Percentiles rank a stretch among this genome's conserved stretches.
Conservation (phyloP, 2,113 vertebrate species). For the Crotalus helleri region DNA sequence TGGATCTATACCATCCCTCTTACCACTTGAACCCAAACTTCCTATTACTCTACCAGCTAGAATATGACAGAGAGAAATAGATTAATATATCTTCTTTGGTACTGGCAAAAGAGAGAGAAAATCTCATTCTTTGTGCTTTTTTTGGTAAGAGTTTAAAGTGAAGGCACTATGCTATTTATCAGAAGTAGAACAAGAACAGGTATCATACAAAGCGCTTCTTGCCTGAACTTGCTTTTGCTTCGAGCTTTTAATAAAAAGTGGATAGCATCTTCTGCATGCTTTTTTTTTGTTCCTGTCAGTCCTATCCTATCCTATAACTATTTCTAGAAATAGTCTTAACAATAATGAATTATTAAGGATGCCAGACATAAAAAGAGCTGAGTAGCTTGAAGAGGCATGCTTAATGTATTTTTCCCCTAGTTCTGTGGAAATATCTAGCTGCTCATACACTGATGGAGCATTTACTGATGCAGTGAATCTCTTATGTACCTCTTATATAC, state of each 20-base stretch:
- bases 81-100: neutral
- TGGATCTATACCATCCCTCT: neutral
- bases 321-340: slow-evolving; percentile 11
- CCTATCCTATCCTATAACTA: neutral
- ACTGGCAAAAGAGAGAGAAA: neutral
- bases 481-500: neutral
- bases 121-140: neutral
- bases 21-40: neutral
- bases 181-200: neutral
- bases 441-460: neutral
- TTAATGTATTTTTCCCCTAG: neutral
- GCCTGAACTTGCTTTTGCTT: neutral
- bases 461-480: neutral
- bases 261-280: neutral
- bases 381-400: neutral
- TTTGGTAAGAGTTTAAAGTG: slow-evolving; percentile 2
- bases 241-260: neutral
- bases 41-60: neutral
- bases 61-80: neutral
- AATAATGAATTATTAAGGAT: neutral
- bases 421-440: slow-evolving; percentile 5
- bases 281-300: neutral
- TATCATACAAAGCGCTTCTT: neutral
- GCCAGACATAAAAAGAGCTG: neutral
- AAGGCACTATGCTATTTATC: neutral